Base-by-base conservation (phyloP, 2,113 vertebrate genomes). In the Mesocricetus auratus region DNA sequence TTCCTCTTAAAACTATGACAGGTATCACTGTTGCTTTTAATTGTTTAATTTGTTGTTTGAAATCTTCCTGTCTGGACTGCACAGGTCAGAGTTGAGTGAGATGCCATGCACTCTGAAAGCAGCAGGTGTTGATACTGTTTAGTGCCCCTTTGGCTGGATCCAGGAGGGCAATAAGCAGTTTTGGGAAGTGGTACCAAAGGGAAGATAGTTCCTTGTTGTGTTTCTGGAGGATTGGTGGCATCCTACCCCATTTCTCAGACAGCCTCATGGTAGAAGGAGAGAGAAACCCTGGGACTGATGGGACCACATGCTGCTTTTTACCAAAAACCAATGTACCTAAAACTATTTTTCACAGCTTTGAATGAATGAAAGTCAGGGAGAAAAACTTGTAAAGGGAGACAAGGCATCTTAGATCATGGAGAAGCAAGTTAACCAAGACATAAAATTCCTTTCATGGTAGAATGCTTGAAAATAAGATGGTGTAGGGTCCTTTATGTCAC, bases 21-120 rank as follows among this genome's bases (percentile, higher is more conserved):
- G 58, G 36, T 62, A n/a, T n/a, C 62, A 45, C 19, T 45, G 21
- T 75, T 10, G 62, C 17, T 0, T 58, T 92, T 85, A 74, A 92
- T 56, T 68, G 9, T 87, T 94, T 90, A 90, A 56, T 88, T 94
- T 85, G 8, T 75, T 19, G 42, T 64, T 93, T 81, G 39, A 74
- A 93, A 82, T 33, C 39, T 7, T 50, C 69, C 4, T 16, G 22
- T 53, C 10, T 86, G 58, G 26, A 85, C 39, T 74, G 26, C 6
- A 21, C 33, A 56, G 3, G 12, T 92, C 71, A 2, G 3, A 11
- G 3, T 58, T 39, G 22, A 73, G 17, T 62, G 31, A n/a, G 0
- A 0, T 19, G 21, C 36, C 68, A 64, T 29, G 5, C 81, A 71
- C 13, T 53, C 6, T 16, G 47, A 33, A 33, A 36, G 83, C 21